Evolutionary conservation across 2,113 vertebrate genomes (phyloP), one percentile per base, ranked within the genome.

Genomic region (Genyomyrus donnyi): DNA sequence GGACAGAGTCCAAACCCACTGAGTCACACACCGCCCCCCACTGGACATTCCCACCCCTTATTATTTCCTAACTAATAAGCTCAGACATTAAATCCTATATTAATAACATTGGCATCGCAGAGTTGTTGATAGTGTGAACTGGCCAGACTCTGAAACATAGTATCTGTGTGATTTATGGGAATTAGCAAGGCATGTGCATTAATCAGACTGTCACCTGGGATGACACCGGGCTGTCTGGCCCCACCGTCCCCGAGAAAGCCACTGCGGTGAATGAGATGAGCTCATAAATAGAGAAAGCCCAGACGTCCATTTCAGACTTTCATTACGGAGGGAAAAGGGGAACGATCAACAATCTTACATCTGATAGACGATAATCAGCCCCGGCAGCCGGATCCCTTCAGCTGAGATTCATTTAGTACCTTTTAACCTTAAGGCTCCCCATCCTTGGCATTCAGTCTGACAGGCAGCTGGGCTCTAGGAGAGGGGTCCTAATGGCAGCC

Each of bases 401-500:
- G 91, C 90, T 92, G 91, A 89, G 91, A 90, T 93, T 91, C 93
- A 94, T 95, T 95, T 95, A 90, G 90, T 93, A 91, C 93, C 94
- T 95, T 93, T 94, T 92, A 92, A 93, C 92, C 91, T 46, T 89
- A 83, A 92, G 92, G 92, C 94, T 91, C 91, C 93, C 93, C 92
- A 92, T 90, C 90, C 91, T 93, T 91, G 91, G 94, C 95, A 95
- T 95, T 95, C 94, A 95, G 94, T 89, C 90, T 90, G 93, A 94
- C 92, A 91, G 50, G 45, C 92, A 91, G 49, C 49, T 50, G 91
- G 91, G 93, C 93, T 93, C 92, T 92, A 92, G 92, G 91, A 92
- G 91, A 90, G 91, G 92, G 91, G 90, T 91, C 91, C 92, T 96
- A 96, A 95, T 95, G 93, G 94, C 93, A 93, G 91, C 92, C 87